phyloP scores from a whole-genome alignment of 1,140 invertebrate species.

The Reticulitermes speratus region DNA sequence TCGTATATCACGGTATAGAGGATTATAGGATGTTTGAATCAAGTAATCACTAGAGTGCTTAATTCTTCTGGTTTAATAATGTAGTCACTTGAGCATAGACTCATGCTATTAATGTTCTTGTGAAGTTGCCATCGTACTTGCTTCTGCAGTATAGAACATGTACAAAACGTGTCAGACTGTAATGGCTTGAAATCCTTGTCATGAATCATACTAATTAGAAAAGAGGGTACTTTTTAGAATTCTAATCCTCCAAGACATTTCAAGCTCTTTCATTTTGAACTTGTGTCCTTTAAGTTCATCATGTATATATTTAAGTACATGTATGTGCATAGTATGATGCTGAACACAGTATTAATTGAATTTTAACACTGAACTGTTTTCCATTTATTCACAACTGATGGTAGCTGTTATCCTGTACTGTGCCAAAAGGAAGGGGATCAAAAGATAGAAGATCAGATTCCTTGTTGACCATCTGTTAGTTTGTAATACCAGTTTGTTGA shows the following conservation, averaged over 20 bases:
- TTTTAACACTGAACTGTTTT: constrained; percentile 14
- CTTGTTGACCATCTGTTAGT: no score
- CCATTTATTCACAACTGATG: neutral
- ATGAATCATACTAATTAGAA: neutral
- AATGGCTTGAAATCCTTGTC: neutral
- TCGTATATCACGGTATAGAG: neutral
- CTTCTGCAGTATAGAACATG: constrained; percentile 18
- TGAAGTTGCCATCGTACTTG: neutral
- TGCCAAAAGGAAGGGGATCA: neutral
- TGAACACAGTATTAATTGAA: neutral
- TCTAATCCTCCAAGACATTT: constrained; percentile 2
- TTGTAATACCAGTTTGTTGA: no score
- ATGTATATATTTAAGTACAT: neutral
- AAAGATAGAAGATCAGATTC: no score
- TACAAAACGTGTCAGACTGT: neutral
- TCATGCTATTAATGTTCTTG: constrained; percentile 5
- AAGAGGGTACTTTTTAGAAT: neutral
- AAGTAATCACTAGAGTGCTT: neutral
- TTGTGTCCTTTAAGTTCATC: neutral
- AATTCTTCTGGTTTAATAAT: neutral
- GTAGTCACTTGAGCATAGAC: neutral
- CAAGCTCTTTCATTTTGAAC: neutral
- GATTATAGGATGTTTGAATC: neutral
- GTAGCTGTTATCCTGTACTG: neutral
- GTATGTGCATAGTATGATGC: neutral